Percentiles rank a stretch among this genome's conserved stretches.
phyloP scores from a whole-genome alignment of 2,888 invertebrate species.

The Hyposoter dolosus region DNA sequence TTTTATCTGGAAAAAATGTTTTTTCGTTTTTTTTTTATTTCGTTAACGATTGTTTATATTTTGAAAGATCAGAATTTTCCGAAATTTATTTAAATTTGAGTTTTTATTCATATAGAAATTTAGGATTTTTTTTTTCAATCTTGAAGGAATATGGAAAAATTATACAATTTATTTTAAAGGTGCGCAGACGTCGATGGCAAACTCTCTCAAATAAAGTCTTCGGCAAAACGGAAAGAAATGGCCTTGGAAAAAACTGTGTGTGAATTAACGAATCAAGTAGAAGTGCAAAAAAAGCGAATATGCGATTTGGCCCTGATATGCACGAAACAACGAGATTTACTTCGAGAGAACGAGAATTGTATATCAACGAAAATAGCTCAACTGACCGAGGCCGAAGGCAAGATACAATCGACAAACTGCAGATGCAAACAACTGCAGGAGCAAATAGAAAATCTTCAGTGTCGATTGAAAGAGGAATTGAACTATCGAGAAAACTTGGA shows the following conservation, averaged over 20 bases:
- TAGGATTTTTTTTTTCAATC: no score
- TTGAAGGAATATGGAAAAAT: no score
- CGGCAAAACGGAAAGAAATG: constrained; percentile 72
- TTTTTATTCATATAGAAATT: not conserved
- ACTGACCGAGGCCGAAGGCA: constrained; percentile 65
- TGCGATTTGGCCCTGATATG: constrained; percentile 73
- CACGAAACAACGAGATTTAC: constrained; percentile 70
- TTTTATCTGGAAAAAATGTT: not conserved
- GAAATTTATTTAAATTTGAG: not conserved
- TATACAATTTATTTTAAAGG: constrained; percentile 49
- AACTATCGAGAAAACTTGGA: constrained; percentile 69
- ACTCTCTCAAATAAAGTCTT: constrained; percentile 70
- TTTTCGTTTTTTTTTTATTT: not conserved
- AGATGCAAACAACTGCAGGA: constrained; percentile 68
- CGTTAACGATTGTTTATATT: not conserved
- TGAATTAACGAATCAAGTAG: constrained; percentile 73
- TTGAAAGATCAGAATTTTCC: not conserved
- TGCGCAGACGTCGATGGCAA: constrained; percentile 73
- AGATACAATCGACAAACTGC: constrained; percentile 67
- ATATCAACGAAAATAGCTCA: constrained; percentile 71
- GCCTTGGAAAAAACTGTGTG: constrained; percentile 71
- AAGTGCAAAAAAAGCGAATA: constrained; percentile 74
- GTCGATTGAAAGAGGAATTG: constrained; percentile 69
- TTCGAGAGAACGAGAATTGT: constrained; percentile 71
- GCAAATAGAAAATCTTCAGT: constrained; percentile 70